A percentile compares a stretch with the other conserved stretches of the same genome.
These are phyloP conservation scores for Eupristina koningsbergeri DNA, from an alignment of 1,140 invertebrate genomes.

Conservation along the genomic window DNA sequence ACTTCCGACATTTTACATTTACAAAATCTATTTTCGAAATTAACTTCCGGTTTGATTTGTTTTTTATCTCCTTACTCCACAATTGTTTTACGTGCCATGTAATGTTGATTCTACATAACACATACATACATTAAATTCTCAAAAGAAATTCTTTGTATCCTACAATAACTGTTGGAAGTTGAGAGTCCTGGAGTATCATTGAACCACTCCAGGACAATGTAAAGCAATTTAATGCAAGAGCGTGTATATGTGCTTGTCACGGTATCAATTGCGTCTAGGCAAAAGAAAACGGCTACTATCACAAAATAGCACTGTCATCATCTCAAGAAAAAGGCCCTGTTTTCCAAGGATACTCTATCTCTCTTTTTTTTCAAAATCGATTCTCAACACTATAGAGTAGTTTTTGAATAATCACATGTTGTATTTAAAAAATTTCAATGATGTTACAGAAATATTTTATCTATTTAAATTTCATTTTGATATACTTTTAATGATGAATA, in stretches of 20 bases:
- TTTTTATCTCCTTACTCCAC: neutral
- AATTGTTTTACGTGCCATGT: too few species aligned
- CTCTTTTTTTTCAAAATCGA: constrained; percentile 30
- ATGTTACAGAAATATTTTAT: neutral
- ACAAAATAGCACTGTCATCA: constrained; percentile 43
- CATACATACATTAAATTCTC: neutral
- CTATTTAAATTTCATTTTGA: neutral
- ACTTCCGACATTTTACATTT: too few species aligned
- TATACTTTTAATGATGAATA: neutral
- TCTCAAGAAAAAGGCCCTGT: constrained; percentile 40
- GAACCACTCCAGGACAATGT: constrained; percentile 48
- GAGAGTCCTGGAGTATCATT: constrained; percentile 19
- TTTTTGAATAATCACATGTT: neutral
- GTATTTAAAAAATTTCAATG: neutral
- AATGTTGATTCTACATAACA: neutral
- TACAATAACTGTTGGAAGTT: neutral
- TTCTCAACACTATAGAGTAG: constrained; percentile 17
- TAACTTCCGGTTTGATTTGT: neutral
- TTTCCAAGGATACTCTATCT: constrained; percentile 40
- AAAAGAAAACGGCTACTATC: constrained; percentile 38
- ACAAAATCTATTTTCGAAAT: too few species aligned
- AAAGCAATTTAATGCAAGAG: constrained; percentile 51
- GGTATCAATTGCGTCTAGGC: constrained; percentile 37
- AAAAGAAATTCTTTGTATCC: constrained; percentile 14
- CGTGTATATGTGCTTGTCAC: constrained; percentile 29